Base-by-base conservation (phyloP, 2,113 vertebrate species). In the Oxygymnocypris stewartii region DNA sequence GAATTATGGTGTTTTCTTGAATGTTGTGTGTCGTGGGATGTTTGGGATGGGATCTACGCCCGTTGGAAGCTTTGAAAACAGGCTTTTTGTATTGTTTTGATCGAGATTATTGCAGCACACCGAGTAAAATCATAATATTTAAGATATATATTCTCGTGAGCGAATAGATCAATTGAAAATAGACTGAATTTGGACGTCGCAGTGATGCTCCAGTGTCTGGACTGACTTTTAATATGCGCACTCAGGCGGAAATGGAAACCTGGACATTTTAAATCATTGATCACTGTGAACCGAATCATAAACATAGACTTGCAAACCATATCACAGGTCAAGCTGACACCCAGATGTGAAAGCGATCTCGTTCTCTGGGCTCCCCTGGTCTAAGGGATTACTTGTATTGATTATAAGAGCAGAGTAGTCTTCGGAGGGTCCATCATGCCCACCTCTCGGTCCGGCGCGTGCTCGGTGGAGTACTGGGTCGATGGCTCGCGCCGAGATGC, bases 381-480 rank as follows among this genome's bases (percentile, higher is more conserved):
- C 84, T 88, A 31, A 79, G 84, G 23, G 84, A 81, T 89, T 76
- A 47, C 79, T 78, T 77, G 49, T 65, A 77, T 16, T 78, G 59
- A 28, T 57, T 63, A 49, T 78, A 42, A 88, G 28, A 82, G 51
- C 54, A 59, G 67, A 84, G 80, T 59, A 79, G 79, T 63, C 79
- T 63, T 80, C 57, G 51, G 69, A 77, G 57, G 13, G 73, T 28
- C 86, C 87, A 86, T 65, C 91, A 97, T 97, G 96, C 96, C 96
- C 25, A 96, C 94, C 40, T 96, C 95, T 86, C 92, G 94, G 59
- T 93, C 92, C 2, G 93, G 93, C 82, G 92, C 95, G 9, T 91
- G 90, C 63, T 88, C 92, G 6, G 92, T 92, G 89, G 96, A 96
- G 82, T 97, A 94, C 91, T 97, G 96, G 96, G 95, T 97, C 82